These are phyloP conservation scores for Choreutis nemorana DNA, from an alignment of 2,888 invertebrate species.

Conservation along the genomic window DNA sequence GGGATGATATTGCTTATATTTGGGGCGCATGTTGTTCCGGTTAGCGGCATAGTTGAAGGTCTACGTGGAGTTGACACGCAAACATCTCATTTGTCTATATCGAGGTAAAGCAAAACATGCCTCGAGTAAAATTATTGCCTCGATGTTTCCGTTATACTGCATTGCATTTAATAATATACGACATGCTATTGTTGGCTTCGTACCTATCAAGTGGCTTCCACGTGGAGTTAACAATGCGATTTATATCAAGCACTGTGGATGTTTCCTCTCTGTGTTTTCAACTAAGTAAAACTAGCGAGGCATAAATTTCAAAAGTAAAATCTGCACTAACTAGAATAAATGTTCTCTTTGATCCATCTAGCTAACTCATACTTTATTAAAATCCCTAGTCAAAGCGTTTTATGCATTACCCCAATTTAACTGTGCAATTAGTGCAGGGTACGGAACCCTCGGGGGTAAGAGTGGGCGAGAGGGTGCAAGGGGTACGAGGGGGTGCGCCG, in stretches of 20 bases:
- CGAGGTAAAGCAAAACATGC: no score
- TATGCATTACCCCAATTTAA: slow-evolving; percentile 62
- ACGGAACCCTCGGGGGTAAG: slow-evolving; percentile 30
- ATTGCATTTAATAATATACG: no score
- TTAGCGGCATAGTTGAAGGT: slow-evolving; percentile 22
- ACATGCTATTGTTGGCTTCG: no score
- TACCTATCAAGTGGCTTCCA: slow-evolving; percentile 2
- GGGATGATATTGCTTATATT: slow-evolving; percentile 15
- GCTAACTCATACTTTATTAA: slow-evolving; percentile 52
- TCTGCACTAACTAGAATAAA: slow-evolving; percentile 52
- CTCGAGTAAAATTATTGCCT: no score
- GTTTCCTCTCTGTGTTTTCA: no score
- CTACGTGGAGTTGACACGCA: slow-evolving; percentile 27
- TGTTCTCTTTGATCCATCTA: slow-evolving; percentile 41
- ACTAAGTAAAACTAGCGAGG: neutral
- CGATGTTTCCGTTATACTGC: no score
- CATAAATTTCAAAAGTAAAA: slow-evolving; percentile 26
- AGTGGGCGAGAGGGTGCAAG: slow-evolving; percentile 18
- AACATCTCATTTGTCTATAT: slow-evolving; percentile 13
- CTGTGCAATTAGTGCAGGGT: slow-evolving; percentile 59
- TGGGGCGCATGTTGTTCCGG: slow-evolving; percentile 15
- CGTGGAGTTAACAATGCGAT: slow-evolving; percentile 2
- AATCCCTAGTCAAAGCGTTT: slow-evolving; percentile 39
- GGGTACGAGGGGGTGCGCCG: slow-evolving; percentile 12
- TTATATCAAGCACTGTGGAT: neutral